A percentile compares a stretch with the other conserved stretches of the same genome.
Conservation (phyloP, 1,140 invertebrate species). For the Cydia strobilella region DNA sequence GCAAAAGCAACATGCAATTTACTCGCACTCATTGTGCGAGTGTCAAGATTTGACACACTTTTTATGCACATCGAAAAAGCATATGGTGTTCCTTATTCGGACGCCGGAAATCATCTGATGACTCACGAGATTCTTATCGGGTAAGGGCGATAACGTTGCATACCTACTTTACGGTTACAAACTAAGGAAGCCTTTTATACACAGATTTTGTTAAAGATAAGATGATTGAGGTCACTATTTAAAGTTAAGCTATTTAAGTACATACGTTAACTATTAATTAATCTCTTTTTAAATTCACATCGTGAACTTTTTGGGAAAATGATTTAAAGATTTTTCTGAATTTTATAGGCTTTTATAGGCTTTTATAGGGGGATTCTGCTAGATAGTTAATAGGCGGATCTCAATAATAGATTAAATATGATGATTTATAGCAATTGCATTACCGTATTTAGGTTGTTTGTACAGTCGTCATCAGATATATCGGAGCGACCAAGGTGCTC, state of each 20-base stretch:
- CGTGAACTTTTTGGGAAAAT: too few relatives aligned
- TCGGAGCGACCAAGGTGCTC: too few relatives aligned
- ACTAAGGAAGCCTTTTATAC: neutral
- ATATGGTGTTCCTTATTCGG: constrained; percentile 63
- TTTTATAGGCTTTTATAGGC: too few relatives aligned
- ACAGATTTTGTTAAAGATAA: neutral
- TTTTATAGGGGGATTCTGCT: too few relatives aligned
- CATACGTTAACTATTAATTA: neutral
- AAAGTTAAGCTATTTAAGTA: neutral
- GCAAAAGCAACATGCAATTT: constrained; percentile 24
- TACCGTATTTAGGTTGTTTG: constrained; percentile 40
- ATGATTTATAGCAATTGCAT: constrained; percentile 43
- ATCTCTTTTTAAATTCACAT: too few relatives aligned
- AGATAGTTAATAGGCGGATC: neutral
- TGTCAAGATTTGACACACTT: constrained; percentile 55
- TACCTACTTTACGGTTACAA: constrained; percentile 2
- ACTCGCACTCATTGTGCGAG: constrained; percentile 32
- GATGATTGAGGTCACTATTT: neutral
- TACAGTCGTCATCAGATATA: too few relatives aligned
- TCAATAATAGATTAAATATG: neutral
- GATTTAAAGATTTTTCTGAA: neutral
- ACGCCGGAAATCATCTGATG: constrained; percentile 63
- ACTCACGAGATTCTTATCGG: constrained; percentile 63
- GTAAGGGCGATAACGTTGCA: constrained; percentile 53
- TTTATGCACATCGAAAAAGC: constrained; percentile 65